Percentiles rank a stretch among this genome's conserved stretches.
phyloP scores from a whole-genome alignment of 2,797 vertebrate genomes.

The Myotis myotis region DNA sequence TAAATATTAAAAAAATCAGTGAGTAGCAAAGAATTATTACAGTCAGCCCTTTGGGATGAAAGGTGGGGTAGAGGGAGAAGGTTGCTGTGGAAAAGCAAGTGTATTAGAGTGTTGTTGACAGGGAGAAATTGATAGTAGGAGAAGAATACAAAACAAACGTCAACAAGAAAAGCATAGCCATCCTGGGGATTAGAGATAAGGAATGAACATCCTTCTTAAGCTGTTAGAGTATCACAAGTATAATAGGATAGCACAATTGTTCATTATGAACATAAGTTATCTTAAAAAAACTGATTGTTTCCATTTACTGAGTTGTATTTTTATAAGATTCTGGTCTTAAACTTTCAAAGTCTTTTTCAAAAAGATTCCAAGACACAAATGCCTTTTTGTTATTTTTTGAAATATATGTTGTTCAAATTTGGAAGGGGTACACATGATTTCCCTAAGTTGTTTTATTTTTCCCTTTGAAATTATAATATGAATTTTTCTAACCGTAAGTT shows the following conservation, averaged over 20 bases:
- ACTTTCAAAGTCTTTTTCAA: not conserved
- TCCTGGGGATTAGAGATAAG: not conserved
- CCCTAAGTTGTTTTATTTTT: not conserved
- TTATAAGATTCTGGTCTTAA: not conserved
- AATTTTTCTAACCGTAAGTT: not conserved
- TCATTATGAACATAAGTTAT: constrained; percentile 5
- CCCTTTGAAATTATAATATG: not conserved
- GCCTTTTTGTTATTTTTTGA: not conserved
- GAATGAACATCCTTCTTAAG: not conserved
- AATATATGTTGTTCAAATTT: not conserved
- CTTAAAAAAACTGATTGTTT: not conserved
- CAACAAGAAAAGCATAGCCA: not conserved
- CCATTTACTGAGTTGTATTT: constrained; percentile 12
- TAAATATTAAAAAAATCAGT: not conserved
- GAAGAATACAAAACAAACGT: not conserved
- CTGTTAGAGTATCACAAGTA: not conserved
- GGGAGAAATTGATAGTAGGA: not conserved
- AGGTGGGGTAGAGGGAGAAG: not conserved
- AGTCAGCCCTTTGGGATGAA: not conserved
- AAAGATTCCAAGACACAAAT: not conserved
- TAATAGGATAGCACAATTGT: not conserved
- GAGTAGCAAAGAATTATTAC: not conserved
- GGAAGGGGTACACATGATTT: not conserved
- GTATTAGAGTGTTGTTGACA: not conserved
- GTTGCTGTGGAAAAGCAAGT: constrained; percentile 36